Conservation (phyloP, 1,140 invertebrate species). For the Drosophila sturtevanti region DNA sequence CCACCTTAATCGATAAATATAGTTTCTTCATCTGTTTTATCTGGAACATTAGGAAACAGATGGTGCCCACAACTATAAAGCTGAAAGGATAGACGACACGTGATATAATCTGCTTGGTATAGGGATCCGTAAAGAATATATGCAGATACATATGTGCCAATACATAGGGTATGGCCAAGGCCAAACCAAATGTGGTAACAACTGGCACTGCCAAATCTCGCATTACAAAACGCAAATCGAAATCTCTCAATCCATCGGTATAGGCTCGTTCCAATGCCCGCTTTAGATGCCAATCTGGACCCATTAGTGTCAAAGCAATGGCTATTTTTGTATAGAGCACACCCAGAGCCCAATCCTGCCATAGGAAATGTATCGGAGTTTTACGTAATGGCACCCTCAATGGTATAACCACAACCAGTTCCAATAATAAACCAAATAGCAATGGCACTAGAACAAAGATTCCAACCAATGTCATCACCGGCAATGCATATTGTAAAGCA, state of each 20-base stretch:
- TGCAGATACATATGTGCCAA: conserved; percentile 93
- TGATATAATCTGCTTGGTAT: conserved; percentile 90
- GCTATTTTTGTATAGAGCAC: conserved; percentile 99
- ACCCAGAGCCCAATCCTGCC: conserved; percentile 98
- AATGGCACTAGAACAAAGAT: conserved; percentile 97
- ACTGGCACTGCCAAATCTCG: conserved; percentile 94
- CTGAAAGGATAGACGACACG: conserved; percentile 96
- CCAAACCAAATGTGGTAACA: conserved; percentile 92
- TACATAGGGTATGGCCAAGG: conserved; percentile 95
- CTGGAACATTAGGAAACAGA: conserved; percentile 88
- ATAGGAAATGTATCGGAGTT: conserved; percentile 97
- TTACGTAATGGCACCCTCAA: conserved; percentile 96
- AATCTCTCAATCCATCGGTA: conserved; percentile 95
- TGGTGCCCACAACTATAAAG: conserved; percentile 88
- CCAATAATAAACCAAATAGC: conserved; percentile 94
- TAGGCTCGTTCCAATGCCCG: conserved; percentile 95
- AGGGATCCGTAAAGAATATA: conserved; percentile 88
- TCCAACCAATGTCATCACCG: conserved; percentile 85
- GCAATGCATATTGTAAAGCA: conserved; percentile 87
- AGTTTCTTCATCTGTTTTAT: conserved; percentile 96
- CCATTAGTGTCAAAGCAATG: conserved; percentile 98
- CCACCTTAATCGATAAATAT: conserved; percentile 99
- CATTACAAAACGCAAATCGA: conserved; percentile 95
- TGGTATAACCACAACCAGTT: conserved; percentile 95
- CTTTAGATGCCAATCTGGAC: conserved; percentile 96